A percentile compares a stretch with the other conserved stretches of the same genome.
Evolutionary conservation across 2,888 invertebrate species (phyloP).

Genomic region (Caenorhabditis sulstoni): DNA sequence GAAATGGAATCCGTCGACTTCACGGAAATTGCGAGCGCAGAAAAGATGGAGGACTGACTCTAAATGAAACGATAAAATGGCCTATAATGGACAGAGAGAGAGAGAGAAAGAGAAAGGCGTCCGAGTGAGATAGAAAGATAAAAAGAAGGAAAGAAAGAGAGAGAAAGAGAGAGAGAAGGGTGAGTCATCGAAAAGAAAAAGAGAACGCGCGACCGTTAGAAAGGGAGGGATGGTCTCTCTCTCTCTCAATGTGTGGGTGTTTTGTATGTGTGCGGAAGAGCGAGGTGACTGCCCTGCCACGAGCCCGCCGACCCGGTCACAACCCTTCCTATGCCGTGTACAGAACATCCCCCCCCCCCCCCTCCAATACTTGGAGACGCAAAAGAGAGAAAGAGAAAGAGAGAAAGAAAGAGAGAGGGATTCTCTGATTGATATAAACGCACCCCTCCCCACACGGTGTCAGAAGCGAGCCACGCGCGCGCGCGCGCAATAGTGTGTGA

Average conservation of each 20-base stretch:
- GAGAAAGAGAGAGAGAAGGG: slow-evolving; percentile 8
- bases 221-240: background rate
- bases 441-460: slow-evolving; percentile 3
- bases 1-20: no score
- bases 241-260: slow-evolving; percentile 2
- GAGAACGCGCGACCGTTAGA: background rate
- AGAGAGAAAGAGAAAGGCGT: slow-evolving; percentile 10
- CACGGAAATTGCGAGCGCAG: background rate
- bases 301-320: no score
- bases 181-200: slow-evolving; percentile 25
- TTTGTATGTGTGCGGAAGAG: background rate
- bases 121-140: slow-evolving; percentile 16
- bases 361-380: no score
- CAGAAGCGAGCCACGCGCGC: no score
- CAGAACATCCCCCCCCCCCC: no score
- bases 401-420: no score
- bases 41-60: slow-evolving; percentile 17
- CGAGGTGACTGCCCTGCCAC: background rate
- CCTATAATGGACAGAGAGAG: slow-evolving; percentile 26
- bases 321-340: no score
- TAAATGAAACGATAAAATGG: slow-evolving; percentile 39
- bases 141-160: slow-evolving; percentile 7
- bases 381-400: slow-evolving; percentile 6
- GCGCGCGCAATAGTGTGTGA: slow-evolving; percentile 24
- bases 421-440: slow-evolving; percentile 13